Conservation (phyloP, 2,113 vertebrate species). For the Eulemur rufifrons region DNA sequence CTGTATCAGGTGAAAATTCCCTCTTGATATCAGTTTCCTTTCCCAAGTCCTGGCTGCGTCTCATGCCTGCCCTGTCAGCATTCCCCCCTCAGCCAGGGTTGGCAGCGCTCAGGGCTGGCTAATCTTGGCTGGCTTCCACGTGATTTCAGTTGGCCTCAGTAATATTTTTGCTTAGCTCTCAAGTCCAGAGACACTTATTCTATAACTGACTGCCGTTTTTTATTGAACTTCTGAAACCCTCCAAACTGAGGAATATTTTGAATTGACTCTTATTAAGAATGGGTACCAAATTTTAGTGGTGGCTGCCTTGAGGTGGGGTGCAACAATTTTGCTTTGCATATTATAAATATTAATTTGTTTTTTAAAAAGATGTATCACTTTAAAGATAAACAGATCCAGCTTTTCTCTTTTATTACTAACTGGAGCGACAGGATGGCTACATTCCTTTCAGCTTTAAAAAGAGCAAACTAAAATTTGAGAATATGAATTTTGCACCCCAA, state of each 20-base stretch:
- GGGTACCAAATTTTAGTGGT: neutral
- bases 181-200: conserved; percentile 47
- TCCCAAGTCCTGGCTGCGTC: neutral
- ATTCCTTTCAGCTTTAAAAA: neutral
- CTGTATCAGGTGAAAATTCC: neutral
- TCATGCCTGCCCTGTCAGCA: neutral
- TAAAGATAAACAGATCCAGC: neutral
- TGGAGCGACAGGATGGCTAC: neutral
- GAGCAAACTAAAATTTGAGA: neutral
- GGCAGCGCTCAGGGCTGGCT: neutral
- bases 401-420: neutral
- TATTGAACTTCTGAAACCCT: conserved; percentile 30
- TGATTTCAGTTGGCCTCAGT: conserved; percentile 28
- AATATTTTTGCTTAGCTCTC: conserved; percentile 54
- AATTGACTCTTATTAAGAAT: neutral
- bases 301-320: neutral
- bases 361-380: neutral
- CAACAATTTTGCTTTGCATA: neutral
- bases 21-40: neutral
- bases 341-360: neutral
- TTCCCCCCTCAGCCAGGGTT: neutral
- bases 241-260: neutral
- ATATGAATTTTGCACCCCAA: neutral
- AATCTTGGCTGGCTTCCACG: conserved; percentile 12
- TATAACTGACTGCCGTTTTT: conserved; percentile 36